Evolutionary conservation across 2,113 vertebrate genomes (phyloP).

Genomic region (Nycticorax nycticorax): DNA sequence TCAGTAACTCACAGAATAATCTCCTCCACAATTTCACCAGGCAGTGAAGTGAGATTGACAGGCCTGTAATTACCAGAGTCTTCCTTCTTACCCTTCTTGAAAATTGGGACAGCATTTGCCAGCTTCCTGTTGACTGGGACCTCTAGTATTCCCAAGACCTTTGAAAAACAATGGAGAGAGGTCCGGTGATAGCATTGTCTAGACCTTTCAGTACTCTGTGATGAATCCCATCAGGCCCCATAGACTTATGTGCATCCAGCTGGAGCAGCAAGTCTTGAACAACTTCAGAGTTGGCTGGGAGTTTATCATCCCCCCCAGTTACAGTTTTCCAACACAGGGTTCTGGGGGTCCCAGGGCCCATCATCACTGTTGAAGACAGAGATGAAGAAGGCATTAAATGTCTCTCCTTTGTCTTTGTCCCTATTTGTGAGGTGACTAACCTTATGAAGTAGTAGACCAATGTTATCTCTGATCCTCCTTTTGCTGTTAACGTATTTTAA

Average conservation of each 20-base stretch:
- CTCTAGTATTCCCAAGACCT: neutral
- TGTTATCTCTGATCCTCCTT: neutral
- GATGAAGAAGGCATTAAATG: neutral
- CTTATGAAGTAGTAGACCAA: neutral
- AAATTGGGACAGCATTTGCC: neutral
- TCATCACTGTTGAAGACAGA: rapidly evolving
- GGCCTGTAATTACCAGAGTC: neutral
- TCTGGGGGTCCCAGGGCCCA: neutral
- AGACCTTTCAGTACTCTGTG: neutral
- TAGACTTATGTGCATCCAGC: neutral
- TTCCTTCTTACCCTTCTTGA: neutral
- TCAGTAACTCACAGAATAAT: neutral
- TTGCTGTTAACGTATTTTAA: neutral
- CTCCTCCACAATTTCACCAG: neutral
- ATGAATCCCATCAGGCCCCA: neutral
- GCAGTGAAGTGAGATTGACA: neutral
- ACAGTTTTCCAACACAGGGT: neutral
- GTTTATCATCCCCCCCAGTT: neutral
- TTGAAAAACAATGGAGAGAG: neutral
- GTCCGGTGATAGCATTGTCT: rapidly evolving
- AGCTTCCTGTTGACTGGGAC: neutral
- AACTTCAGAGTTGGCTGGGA: neutral
- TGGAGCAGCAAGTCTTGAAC: neutral
- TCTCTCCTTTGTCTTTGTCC: neutral
- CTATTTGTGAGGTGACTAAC: neutral